Percentiles rank a stretch among this genome's conserved stretches.
Evolutionary conservation across 1,140 invertebrate species (phyloP).

Genomic region (Drosophila sp.): DNA sequence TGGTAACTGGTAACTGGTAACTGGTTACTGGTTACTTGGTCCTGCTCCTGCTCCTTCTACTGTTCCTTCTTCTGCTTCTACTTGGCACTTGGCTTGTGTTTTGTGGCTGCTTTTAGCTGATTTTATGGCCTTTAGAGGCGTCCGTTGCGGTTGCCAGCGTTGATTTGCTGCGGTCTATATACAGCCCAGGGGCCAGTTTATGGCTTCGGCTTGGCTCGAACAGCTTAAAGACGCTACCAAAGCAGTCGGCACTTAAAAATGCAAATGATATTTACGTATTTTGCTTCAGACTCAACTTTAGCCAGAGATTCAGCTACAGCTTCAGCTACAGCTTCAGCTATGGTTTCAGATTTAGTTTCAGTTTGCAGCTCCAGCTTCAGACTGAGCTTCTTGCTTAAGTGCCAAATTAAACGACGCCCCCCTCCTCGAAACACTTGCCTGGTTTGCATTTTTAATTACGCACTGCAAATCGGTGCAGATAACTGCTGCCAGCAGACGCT

Average conservation of each 20-base stretch:
- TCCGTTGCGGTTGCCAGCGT: slow-evolving; percentile 60
- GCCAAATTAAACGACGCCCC: slow-evolving; percentile 78
- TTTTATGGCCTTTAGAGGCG: slow-evolving; percentile 77
- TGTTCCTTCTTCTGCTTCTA: slow-evolving; percentile 38
- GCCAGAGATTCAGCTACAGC: slow-evolving; percentile 17
- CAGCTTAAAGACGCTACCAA: slow-evolving; percentile 56
- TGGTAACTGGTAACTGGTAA: not conserved
- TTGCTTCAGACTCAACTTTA: slow-evolving; percentile 22
- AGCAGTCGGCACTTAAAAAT: slow-evolving; percentile 69
- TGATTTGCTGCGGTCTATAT: slow-evolving; percentile 74
- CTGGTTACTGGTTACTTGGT: slow-evolving; percentile 20
- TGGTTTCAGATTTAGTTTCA: not conserved
- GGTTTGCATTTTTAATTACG: slow-evolving; percentile 78
- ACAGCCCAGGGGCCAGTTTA: slow-evolving; percentile 76
- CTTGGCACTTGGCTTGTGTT: slow-evolving; percentile 69
- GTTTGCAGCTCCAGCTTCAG: slow-evolving; percentile 11
- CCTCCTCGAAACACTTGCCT: slow-evolving; percentile 49
- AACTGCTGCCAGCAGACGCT: slow-evolving; percentile 17
- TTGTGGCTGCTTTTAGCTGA: slow-evolving; percentile 82
- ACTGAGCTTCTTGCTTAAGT: slow-evolving; percentile 58
- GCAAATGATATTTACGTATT: slow-evolving; percentile 81
- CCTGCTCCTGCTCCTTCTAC: slow-evolving; percentile 22
- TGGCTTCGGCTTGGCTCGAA: slow-evolving; percentile 45
- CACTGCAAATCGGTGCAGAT: slow-evolving; percentile 61
- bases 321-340: slow-evolving; percentile 19